Conservation (phyloP, 2,113 vertebrate genomes). For the Corythoichthys haematopterus region DNA sequence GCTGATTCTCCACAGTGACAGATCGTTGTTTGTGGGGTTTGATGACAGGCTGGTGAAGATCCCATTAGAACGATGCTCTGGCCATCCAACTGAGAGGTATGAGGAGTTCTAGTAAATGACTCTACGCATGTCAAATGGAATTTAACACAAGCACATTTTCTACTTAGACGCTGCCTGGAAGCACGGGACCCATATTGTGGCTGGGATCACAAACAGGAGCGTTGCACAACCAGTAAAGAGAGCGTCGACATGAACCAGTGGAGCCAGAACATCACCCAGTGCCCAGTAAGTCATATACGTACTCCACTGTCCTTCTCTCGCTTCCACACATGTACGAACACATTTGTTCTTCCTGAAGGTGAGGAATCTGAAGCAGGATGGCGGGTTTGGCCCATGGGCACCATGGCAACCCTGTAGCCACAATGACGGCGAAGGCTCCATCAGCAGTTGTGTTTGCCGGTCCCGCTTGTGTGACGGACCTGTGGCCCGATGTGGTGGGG, state of each 20-base stretch:
- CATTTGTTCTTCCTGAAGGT: conserved; percentile 59
- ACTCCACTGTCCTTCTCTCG: too few relatives aligned
- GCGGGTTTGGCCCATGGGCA: conserved; percentile 80
- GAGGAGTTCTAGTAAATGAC: neutral
- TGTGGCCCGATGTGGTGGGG: conserved; percentile 81
- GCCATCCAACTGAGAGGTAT: conserved; percentile 79
- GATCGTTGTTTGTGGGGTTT: conserved; percentile 86
- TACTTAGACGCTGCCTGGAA: conserved; percentile 80
- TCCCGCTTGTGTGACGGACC: conserved; percentile 83
- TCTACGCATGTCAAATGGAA: neutral
- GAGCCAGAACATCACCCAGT: conserved; percentile 85
- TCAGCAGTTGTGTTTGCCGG: conserved; percentile 84
- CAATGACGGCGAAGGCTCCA: conserved; percentile 72
- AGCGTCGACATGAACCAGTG: conserved; percentile 90
- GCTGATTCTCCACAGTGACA: conserved; percentile 83
- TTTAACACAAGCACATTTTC: neutral
- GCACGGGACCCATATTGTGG: conserved; percentile 95
- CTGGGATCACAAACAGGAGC: conserved; percentile 86
- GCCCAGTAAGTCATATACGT: conserved; percentile 78
- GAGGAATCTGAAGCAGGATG: conserved; percentile 87
- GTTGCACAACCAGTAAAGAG: conserved; percentile 86
- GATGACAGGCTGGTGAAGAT: conserved; percentile 82
- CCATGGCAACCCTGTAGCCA: conserved; percentile 83
- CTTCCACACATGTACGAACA: neutral
- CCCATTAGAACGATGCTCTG: conserved; percentile 84